These are phyloP conservation scores for Cnemophilus loriae DNA, from an alignment of 2,113 vertebrate genomes.

Conservation along the genomic window DNA sequence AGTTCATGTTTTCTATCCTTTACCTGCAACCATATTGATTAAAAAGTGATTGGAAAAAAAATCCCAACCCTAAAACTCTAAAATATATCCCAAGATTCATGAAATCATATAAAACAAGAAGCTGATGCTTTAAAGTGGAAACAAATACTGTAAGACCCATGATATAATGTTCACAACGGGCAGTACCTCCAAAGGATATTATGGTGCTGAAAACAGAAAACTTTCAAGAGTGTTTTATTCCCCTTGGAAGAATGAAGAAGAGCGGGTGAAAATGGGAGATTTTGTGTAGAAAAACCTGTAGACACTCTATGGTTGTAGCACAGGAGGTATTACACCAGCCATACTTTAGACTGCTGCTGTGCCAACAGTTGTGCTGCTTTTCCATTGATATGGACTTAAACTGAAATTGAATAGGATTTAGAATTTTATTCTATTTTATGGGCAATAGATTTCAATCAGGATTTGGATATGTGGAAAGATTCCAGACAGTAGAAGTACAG, in stretches of 20 bases:
- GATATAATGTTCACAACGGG: neutral
- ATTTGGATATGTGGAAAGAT: neutral
- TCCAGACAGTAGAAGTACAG: neutral
- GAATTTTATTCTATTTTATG: neutral
- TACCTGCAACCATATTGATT: neutral
- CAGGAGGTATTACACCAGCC: neutral
- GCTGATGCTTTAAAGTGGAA: neutral
- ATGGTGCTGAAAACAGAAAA: neutral
- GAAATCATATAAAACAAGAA: neutral
- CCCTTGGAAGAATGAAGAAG: neutral
- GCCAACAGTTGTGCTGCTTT: neutral
- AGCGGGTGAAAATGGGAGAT: neutral
- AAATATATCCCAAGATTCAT: neutral
- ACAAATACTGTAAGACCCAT: neutral
- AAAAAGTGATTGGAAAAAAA: neutral
- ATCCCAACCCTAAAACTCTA: neutral
- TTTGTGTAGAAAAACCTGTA: neutral
- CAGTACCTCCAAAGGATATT: neutral
- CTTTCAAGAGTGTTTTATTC: neutral
- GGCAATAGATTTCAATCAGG: neutral
- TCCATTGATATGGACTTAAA: neutral
- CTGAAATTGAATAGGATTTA: neutral
- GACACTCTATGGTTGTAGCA: neutral
- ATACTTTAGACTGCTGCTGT: neutral
- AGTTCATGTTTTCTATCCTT: neutral